A percentile compares a stretch with the other conserved stretches of the same genome.
These are phyloP conservation scores for Pimpla rufipes DNA, from an alignment of 2,888 invertebrate genomes.

Conservation along the genomic window DNA sequence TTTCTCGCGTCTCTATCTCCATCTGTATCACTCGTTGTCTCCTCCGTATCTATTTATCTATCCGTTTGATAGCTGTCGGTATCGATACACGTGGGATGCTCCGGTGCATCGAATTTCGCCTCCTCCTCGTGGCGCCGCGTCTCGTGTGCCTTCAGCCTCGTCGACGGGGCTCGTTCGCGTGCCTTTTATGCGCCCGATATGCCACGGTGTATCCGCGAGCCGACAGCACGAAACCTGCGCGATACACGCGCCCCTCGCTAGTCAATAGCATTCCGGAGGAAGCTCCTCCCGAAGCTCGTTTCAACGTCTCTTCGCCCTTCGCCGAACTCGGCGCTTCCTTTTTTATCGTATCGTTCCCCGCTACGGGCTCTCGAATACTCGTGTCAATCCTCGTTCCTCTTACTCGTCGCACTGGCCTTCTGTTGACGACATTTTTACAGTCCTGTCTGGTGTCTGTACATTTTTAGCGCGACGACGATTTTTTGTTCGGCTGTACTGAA, in stretches of 20 bases:
- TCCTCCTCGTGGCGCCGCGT: background rate
- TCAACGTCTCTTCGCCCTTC: background rate
- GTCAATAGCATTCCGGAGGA: constrained; percentile 9
- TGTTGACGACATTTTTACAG: background rate
- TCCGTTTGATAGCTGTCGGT: constrained; percentile 7
- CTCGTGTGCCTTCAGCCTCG: constrained; percentile 12
- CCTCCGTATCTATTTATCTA: constrained; percentile 35
- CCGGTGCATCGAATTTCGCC: constrained; percentile 7
- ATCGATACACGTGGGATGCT: constrained; percentile 5
- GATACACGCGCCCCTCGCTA: constrained; percentile 9
- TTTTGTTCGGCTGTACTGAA: background rate
- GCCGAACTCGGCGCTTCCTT: background rate
- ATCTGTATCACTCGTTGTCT: constrained; percentile 30
- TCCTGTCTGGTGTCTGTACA: background rate
- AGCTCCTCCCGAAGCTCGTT: background rate
- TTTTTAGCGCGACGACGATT: background rate
- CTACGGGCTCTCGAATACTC: background rate
- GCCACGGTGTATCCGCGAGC: constrained; percentile 7
- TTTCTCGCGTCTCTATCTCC: background rate
- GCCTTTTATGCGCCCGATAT: constrained; percentile 26
- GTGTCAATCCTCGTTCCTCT: constrained; percentile 4
- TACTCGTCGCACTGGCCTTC: background rate
- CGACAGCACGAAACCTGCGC: background rate
- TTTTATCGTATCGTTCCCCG: background rate
- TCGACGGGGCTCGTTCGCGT: constrained; percentile 10